Percentiles rank a stretch among this genome's conserved stretches.
Conservation (phyloP, 2,797 vertebrate species). For the Forpus xanthops region DNA sequence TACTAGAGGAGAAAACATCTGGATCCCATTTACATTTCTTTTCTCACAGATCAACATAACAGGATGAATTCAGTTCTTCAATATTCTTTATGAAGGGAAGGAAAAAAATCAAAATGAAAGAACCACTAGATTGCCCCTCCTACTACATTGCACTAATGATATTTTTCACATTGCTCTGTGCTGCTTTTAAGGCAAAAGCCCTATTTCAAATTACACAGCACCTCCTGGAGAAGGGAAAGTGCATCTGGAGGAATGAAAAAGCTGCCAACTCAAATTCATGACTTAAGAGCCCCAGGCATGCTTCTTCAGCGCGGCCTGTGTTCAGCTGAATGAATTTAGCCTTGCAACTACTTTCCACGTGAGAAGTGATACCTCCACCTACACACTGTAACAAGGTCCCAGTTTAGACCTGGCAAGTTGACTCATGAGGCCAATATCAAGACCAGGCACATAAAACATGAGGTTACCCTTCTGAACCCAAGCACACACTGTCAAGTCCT, state of each 20-base stretch:
- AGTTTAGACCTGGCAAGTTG: not conserved
- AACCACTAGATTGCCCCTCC: not conserved
- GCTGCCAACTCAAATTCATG: not conserved
- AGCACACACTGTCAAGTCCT: fast-evolving
- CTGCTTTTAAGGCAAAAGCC: not conserved
- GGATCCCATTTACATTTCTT: conserved; percentile 56
- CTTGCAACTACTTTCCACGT: not conserved
- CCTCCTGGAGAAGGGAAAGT: conserved; percentile 5
- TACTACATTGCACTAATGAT: not conserved
- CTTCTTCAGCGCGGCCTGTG: not conserved
- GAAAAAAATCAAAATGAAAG: conserved; percentile 17
- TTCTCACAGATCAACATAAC: conserved; percentile 47
- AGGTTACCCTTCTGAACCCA: not conserved
- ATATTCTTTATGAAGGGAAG: not conserved
- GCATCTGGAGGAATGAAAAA: conserved; percentile 1
- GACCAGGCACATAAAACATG: not conserved
- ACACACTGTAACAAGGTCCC: not conserved
- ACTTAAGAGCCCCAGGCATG: not conserved
- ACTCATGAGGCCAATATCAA: not conserved
- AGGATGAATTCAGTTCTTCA: conserved; percentile 39
- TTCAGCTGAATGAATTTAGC: not conserved
- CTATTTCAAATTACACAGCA: conserved; percentile 20
- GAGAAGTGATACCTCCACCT: not conserved
- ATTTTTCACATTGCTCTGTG: not conserved
- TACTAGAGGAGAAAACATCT: conserved; percentile 60